Conservation (phyloP, 2,797 vertebrate species). For the Delichon dasypus region DNA sequence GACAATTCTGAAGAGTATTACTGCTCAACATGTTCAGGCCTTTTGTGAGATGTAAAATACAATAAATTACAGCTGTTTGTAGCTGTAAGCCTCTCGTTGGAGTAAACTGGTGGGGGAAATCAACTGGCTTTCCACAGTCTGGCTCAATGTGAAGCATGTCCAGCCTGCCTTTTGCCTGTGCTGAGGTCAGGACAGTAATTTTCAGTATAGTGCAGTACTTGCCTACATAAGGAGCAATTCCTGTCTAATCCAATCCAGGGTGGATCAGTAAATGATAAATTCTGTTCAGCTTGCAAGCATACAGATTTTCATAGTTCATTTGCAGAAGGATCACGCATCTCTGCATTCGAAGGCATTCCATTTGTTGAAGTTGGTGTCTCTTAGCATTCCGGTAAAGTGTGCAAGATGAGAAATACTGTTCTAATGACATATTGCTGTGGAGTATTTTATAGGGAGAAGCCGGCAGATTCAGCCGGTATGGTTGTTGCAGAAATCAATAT, state of each 20-base stretch:
- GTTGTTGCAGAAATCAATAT: neutral
- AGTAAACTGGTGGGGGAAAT: conserved; percentile 35
- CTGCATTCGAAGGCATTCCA: neutral
- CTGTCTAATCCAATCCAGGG: conserved; percentile 21
- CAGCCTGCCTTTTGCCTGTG: neutral
- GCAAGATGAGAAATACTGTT: neutral
- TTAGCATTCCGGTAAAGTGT: neutral
- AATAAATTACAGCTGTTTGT: conserved; percentile 53
- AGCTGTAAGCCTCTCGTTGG: conserved; percentile 7
- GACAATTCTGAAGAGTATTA: conserved; percentile 26
- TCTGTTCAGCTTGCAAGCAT: conserved; percentile 41
- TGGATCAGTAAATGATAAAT: conserved; percentile 52
- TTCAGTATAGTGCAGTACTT: neutral
- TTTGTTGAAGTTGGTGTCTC: neutral
- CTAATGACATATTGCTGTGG: neutral
- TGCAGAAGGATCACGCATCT: conserved; percentile 5
- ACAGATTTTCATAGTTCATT: conserved; percentile 44
- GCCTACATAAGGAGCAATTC: conserved; percentile 43
- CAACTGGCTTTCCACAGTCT: neutral
- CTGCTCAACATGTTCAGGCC: neutral
- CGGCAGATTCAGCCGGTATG: fast-evolving
- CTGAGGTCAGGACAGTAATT: conserved; percentile 44
- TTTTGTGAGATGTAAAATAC: conserved; percentile 39
- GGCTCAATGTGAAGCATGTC: conserved; percentile 16
- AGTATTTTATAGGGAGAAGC: neutral